Evolutionary conservation across 2,797 vertebrate genomes (phyloP).

Genomic region (Bovichtus diacanthus): DNA sequence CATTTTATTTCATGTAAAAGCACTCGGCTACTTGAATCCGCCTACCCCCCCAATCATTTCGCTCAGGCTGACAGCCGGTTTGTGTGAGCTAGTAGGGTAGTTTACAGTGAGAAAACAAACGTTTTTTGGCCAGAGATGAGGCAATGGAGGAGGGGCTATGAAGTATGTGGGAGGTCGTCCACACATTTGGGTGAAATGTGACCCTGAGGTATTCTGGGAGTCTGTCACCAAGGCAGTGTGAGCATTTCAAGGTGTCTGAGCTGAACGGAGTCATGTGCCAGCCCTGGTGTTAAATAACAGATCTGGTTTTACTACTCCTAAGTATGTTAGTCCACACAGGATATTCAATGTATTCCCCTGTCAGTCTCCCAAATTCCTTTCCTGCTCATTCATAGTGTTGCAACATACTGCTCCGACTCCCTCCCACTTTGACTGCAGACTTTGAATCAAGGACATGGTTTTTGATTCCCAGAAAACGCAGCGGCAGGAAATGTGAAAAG

Average conservation of each 20-base stretch:
- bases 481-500: conserved; percentile 60
- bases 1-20: conserved; percentile 23
- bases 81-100: conserved; percentile 41
- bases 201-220: conserved; percentile 75
- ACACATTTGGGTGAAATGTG: conserved; percentile 60
- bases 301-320: conserved; percentile 38
- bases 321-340: conserved; percentile 48
- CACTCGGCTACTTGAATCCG: not conserved
- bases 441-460: conserved; percentile 53
- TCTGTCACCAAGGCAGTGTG: conserved; percentile 57
- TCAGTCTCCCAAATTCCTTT: conserved; percentile 60
- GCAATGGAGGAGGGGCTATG: not conserved
- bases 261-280: conserved; percentile 36
- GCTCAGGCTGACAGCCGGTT: conserved; percentile 48
- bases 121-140: conserved; percentile 26
- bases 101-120: conserved; percentile 55
- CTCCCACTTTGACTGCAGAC: conserved; percentile 42
- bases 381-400: conserved; percentile 67
- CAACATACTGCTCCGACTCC: conserved; percentile 13
- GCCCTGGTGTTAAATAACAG: conserved; percentile 50
- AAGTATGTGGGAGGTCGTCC: conserved; percentile 56
- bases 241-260: conserved; percentile 65
- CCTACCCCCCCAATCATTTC: conserved; percentile 26
- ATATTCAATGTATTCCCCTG: conserved; percentile 49
- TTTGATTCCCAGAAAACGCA: conserved; percentile 61